These are phyloP conservation scores for Oncopodura yosiiana DNA, from an alignment of 1,140 invertebrate species.

Conservation along the genomic window DNA sequence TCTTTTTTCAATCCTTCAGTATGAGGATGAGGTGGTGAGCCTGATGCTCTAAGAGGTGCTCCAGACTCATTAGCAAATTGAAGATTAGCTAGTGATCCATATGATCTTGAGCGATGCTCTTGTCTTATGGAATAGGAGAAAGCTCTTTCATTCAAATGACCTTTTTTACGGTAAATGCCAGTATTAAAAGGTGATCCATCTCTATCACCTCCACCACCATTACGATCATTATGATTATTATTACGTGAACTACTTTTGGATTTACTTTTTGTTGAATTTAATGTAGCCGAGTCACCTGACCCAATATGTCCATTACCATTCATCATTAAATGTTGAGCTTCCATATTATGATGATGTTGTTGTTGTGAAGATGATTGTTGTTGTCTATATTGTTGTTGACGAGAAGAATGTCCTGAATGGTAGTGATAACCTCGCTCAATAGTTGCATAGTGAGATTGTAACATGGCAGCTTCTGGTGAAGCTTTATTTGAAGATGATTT, in stretches of 20 bases:
- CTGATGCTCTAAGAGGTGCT: slow-evolving; percentile 20
- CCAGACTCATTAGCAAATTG: slow-evolving; percentile 54
- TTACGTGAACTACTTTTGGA: slow-evolving; percentile 35
- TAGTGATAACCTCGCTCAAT: slow-evolving; percentile 35
- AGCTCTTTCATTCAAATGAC: slow-evolving; percentile 82
- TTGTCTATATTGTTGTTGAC: too few species aligned
- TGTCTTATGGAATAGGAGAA: slow-evolving; percentile 89
- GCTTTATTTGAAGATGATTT: neutral
- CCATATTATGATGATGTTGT: neutral
- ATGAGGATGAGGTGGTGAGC: slow-evolving; percentile 37
- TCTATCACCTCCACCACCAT: neutral
- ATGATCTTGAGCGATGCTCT: slow-evolving; percentile 79
- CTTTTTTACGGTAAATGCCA: slow-evolving; percentile 77
- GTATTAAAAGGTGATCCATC: slow-evolving; percentile 69
- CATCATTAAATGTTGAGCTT: neutral
- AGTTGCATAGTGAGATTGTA: slow-evolving; percentile 31
- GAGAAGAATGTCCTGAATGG: slow-evolving; percentile 19
- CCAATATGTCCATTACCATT: slow-evolving; percentile 13
- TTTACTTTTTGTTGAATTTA: slow-evolving; percentile 34
- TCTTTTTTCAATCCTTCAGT: slow-evolving; percentile 71
- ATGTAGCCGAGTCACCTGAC: slow-evolving; percentile 34
- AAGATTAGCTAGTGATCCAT: slow-evolving; percentile 76
- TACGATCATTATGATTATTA: neutral
- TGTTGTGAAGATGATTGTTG: too few species aligned
- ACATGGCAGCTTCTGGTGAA: slow-evolving; percentile 19